Evolutionary conservation across 2,113 vertebrate species (phyloP).

Genomic region (Sceloporus tristichus): DNA sequence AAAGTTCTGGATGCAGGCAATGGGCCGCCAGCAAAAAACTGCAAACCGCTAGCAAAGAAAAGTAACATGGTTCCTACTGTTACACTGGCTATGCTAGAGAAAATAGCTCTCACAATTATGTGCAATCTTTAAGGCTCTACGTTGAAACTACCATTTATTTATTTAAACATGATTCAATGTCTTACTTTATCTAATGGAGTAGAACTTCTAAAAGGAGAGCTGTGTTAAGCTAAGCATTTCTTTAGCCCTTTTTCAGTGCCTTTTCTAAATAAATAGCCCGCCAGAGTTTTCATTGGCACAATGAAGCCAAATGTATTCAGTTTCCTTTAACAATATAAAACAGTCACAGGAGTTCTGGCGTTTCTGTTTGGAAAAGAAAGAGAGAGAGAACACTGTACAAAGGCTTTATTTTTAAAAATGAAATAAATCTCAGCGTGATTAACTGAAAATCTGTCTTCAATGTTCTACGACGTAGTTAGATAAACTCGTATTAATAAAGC

Average conservation of each 20-base stretch:
- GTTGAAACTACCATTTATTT: constrained; percentile 69
- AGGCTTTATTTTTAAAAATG: constrained; percentile 55
- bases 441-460: constrained; percentile 59
- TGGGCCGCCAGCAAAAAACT: constrained; percentile 62
- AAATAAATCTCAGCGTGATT: constrained; percentile 53
- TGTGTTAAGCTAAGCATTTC: constrained; percentile 62
- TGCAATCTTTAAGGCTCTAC: constrained; percentile 69
- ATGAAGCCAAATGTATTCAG: constrained; percentile 64
- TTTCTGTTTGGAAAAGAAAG: constrained; percentile 52
- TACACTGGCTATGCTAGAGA: constrained; percentile 66
- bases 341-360: constrained; percentile 62
- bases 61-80: constrained; percentile 58
- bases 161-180: constrained; percentile 69
- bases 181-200: constrained; percentile 73
- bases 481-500: constrained; percentile 67
- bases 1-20: constrained; percentile 57
- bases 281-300: constrained; percentile 74
- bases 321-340: constrained; percentile 69
- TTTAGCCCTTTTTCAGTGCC: constrained; percentile 58
- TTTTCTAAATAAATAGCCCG: constrained; percentile 79
- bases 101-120: constrained; percentile 71
- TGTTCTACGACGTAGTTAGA: constrained; percentile 53
- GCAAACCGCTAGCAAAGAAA: constrained; percentile 62
- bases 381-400: constrained; percentile 49
- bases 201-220: constrained; percentile 71